Percentiles rank a stretch among this genome's conserved stretches.
These are phyloP conservation scores for Callorhinus ursinus DNA, from an alignment of 2,113 vertebrate genomes.

Conservation along the genomic window DNA sequence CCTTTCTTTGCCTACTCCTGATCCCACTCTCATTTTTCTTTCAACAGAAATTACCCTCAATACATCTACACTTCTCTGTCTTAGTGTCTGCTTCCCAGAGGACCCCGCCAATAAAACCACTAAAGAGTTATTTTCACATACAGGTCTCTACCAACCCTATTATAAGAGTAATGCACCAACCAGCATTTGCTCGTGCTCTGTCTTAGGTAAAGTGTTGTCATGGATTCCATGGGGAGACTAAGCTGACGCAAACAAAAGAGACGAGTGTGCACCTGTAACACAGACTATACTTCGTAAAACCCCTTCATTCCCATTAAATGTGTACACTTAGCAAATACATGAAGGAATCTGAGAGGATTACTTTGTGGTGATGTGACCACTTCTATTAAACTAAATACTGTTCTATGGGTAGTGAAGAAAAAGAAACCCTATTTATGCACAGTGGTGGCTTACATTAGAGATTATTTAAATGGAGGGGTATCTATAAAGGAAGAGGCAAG, in stretches of 20 bases:
- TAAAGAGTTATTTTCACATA: background rate
- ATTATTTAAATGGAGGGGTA: background rate
- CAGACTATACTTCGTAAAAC: background rate
- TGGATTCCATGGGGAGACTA: background rate
- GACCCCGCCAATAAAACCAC: background rate
- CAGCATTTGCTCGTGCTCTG: background rate
- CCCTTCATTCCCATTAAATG: background rate
- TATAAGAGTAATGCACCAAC: background rate
- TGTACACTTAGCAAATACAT: background rate
- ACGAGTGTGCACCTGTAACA: background rate
- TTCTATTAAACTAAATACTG: background rate
- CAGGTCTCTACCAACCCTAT: background rate
- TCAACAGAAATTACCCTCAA: background rate
- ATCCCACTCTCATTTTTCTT: background rate
- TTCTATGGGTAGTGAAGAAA: background rate
- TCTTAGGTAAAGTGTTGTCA: background rate
- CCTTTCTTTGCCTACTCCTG: background rate
- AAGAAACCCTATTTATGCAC: background rate
- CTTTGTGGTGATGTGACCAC: background rate
- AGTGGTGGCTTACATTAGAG: background rate
- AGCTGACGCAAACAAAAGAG: background rate
- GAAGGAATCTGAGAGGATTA: background rate
- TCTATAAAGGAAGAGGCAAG: background rate
- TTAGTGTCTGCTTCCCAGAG: background rate
- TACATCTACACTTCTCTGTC: background rate